These are phyloP conservation scores for Mizuhopecten yessoensis DNA, from an alignment of 1,140 invertebrate species.

Conservation along the genomic window DNA sequence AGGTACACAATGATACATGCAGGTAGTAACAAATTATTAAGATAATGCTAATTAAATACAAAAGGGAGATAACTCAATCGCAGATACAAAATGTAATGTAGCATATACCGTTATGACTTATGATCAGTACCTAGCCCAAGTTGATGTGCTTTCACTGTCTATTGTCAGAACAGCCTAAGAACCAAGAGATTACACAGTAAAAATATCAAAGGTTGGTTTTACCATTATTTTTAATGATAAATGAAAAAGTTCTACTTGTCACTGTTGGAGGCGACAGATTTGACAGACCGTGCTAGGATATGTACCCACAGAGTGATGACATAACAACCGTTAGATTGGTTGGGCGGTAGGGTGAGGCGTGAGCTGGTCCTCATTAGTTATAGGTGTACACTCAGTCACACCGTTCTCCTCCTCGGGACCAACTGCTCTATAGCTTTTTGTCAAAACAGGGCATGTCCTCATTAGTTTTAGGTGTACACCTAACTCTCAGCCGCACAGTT, in stretches of 20 bases:
- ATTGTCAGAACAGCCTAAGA: not conserved
- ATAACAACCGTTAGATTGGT: not conserved
- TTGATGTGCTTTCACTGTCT: not conserved
- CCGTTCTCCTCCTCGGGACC: not conserved
- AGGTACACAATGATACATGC: no score
- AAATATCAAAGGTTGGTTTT: not conserved
- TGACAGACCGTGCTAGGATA: not conserved
- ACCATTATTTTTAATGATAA: conserved; percentile 22
- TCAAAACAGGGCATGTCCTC: no score
- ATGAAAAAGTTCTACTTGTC: conserved; percentile 4
- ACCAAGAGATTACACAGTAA: not conserved
- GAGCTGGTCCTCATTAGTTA: not conserved
- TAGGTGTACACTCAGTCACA: not conserved
- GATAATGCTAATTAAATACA: no score
- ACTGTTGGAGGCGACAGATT: not conserved
- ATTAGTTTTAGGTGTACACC: no score
- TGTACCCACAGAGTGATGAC: not conserved
- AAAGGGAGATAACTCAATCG: no score
- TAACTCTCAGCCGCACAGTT: no score
- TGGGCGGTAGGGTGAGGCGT: not conserved
- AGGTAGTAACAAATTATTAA: no score
- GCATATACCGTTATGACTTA: no score
- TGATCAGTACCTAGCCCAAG: not conserved
- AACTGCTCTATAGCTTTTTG: conserved; percentile 34
- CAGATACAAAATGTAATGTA: no score